Evolutionary conservation across 1,140 invertebrate genomes (phyloP).

Genomic region (Tribolium castaneum): DNA sequence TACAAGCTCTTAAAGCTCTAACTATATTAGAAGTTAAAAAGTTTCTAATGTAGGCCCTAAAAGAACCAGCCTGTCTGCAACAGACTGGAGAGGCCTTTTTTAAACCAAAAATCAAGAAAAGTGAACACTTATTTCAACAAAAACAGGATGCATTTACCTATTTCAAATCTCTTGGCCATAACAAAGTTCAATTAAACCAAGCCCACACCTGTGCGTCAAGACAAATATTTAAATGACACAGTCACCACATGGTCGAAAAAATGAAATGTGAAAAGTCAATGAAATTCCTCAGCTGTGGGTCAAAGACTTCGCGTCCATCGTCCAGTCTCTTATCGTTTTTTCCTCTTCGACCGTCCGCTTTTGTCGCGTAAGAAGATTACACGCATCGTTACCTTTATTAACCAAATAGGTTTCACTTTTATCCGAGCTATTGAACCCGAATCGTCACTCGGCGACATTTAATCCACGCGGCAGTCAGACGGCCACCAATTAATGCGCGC

Average conservation of each 20-base stretch:
- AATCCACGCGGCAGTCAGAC: not conserved
- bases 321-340: not conserved
- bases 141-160: no score
- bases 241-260: not conserved
- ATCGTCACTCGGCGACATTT: not conserved
- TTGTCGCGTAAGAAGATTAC: not conserved
- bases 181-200: not conserved
- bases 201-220: not conserved
- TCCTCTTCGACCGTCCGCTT: not conserved
- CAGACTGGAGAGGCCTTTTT: not conserved
- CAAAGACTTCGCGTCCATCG: not conserved
- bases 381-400: conserved; percentile 18
- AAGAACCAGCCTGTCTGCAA: no score
- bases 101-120: not conserved
- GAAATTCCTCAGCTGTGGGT: not conserved
- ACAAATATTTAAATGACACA: not conserved
- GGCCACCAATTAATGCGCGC: not conserved
- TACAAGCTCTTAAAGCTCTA: no score
- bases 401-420: conserved; percentile 28
- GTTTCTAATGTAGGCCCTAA: no score
- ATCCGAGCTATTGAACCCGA: not conserved
- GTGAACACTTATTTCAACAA: no score
- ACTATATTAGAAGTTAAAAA: no score
- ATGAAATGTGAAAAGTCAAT: not conserved
- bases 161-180: not conserved